Conservation (phyloP, 2,797 vertebrate genomes). For the Danionella dracula region DNA sequence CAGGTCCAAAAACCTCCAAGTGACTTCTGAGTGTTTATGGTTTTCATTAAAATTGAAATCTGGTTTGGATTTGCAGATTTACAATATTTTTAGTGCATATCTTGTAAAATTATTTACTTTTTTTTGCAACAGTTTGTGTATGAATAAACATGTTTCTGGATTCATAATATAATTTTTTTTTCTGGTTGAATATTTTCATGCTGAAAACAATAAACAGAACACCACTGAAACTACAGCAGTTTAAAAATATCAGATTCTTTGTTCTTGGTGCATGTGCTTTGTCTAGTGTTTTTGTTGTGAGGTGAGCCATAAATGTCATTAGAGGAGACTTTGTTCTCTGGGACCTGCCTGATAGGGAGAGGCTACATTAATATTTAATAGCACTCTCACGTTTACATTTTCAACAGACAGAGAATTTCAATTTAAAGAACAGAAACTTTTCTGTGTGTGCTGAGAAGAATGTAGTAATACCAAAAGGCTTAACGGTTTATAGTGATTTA, state of each 20-base stretch:
- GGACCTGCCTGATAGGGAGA: not conserved
- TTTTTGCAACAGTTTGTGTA: too few species aligned
- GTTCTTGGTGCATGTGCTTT: not conserved
- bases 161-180: not conserved
- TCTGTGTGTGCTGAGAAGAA: too few species aligned
- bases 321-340: conserved; percentile 22
- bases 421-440: not conserved
- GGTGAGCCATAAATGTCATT: conserved; percentile 7
- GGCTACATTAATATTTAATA: conserved; percentile 23
- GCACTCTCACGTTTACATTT: not conserved
- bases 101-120: too few species aligned
- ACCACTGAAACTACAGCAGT: not conserved
- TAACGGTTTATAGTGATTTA: too few species aligned
- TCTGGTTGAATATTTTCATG: not conserved
- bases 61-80: too few species aligned
- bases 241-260: not conserved
- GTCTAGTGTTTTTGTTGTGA: not conserved
- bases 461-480: too few species aligned
- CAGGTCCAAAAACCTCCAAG: too few species aligned
- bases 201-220: not conserved
- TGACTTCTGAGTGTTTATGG: too few species aligned
- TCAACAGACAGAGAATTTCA: not conserved
- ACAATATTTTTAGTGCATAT: too few species aligned
- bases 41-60: too few species aligned
- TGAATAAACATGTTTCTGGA: too few species aligned